phyloP scores from a whole-genome alignment of 2,888 invertebrate genomes.

The Drosophila tripunctata region DNA sequence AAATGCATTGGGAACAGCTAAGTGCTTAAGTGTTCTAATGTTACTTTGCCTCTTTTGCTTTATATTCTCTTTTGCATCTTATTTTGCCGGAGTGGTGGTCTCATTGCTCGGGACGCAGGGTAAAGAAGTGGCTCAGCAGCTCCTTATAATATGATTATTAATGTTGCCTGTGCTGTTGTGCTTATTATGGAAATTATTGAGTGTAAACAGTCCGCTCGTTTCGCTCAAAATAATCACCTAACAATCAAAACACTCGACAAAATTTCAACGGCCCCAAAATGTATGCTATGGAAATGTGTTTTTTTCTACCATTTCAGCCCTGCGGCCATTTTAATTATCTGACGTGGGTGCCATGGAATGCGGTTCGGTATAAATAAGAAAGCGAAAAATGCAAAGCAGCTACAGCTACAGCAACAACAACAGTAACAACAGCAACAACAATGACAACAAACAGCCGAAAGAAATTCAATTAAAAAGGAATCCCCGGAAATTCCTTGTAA shows the following conservation, averaged over 20 bases:
- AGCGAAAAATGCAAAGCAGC: conserved; percentile 50
- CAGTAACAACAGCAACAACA: conserved; percentile 18
- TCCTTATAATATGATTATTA: conserved; percentile 64
- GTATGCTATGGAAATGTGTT: conserved; percentile 39
- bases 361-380: conserved; percentile 31
- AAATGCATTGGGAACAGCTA: conserved; percentile 55
- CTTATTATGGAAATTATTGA: conserved; percentile 66
- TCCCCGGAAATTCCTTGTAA: conserved; percentile 78
- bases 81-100: conserved; percentile 29
- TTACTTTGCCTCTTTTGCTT: conserved; percentile 51
- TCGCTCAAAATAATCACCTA: conserved; percentile 35
- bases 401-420: conserved; percentile 23
- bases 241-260: conserved; percentile 44
- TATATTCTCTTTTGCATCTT: conserved; percentile 2
- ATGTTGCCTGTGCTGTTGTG: conserved; percentile 44
- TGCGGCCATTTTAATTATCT: conserved; percentile 68
- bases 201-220: conserved; percentile 38
- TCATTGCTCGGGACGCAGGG: background rate
- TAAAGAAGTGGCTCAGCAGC: conserved; percentile 7
- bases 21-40: conserved; percentile 76
- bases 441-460: conserved; percentile 39
- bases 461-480: conserved; percentile 77
- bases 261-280: conserved; percentile 21
- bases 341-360: conserved; percentile 21
- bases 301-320: background rate